These are phyloP conservation scores for Zaprionus inermis DNA, from an alignment of 1,140 invertebrate genomes.

Conservation along the genomic window DNA sequence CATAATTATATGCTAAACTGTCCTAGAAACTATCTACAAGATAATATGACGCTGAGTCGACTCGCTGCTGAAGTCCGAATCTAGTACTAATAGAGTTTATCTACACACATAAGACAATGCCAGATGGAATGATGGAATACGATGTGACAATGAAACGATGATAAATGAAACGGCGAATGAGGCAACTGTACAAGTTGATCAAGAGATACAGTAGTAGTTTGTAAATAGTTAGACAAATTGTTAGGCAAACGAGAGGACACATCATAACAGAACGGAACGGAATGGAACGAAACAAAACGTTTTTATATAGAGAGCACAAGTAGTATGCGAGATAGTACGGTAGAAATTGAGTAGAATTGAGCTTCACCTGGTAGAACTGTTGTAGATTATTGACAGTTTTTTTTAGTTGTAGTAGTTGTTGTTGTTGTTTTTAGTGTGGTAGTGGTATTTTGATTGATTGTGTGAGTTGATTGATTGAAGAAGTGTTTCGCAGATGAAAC, in stretches of 20 bases:
- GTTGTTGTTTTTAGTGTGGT: slow-evolving; percentile 40
- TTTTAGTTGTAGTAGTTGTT: slow-evolving; percentile 28
- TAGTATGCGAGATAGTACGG: slow-evolving; percentile 46
- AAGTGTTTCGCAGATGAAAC: slow-evolving; percentile 38
- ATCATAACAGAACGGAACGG: slow-evolving; percentile 51
- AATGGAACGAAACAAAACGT: slow-evolving; percentile 62
- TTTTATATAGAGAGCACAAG: slow-evolving; percentile 54
- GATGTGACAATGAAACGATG: slow-evolving; percentile 35
- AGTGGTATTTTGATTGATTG: slow-evolving; percentile 27
- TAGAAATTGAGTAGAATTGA: slow-evolving; percentile 64
- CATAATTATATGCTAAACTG: not conserved
- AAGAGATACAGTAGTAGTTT: slow-evolving; percentile 9
- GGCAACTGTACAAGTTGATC: slow-evolving; percentile 38
- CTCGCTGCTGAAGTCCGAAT: not conserved
- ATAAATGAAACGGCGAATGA: slow-evolving; percentile 26
- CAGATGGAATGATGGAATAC: not conserved
- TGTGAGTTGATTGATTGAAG: slow-evolving; percentile 34
- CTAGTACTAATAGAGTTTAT: not conserved
- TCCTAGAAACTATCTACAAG: slow-evolving; percentile 5
- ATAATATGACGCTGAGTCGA: not conserved
- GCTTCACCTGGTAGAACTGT: slow-evolving; percentile 83
- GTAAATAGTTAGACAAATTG: slow-evolving; percentile 11
- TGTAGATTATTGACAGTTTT: slow-evolving; percentile 62
- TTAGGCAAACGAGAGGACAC: slow-evolving; percentile 31
- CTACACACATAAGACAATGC: not conserved